phyloP scores from a whole-genome alignment of 2,113 vertebrate genomes.

The Pionites leucogaster region DNA sequence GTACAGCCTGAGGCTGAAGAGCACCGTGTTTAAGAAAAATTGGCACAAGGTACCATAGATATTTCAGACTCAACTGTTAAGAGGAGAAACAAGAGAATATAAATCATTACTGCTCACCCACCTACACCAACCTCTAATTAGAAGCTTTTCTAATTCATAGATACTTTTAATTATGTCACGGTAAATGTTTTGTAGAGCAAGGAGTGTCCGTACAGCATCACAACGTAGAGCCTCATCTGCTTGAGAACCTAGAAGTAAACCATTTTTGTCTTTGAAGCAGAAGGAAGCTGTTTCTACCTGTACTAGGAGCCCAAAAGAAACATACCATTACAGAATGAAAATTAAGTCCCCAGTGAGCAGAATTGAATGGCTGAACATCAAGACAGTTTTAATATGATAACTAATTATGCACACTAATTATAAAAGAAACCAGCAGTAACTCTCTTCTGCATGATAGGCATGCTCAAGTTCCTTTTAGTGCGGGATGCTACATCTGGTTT shows the following conservation, averaged over 20 bases:
- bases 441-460: neutral
- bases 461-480: neutral
- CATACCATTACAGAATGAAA: neutral
- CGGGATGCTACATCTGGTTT: neutral
- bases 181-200: neutral
- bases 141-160: neutral
- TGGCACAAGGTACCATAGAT: neutral
- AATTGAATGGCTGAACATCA: neutral
- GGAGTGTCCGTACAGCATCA: neutral
- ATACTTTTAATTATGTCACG: neutral
- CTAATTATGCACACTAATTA: neutral
- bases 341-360: neutral
- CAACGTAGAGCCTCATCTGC: neutral
- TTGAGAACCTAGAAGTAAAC: neutral
- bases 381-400: neutral
- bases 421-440: neutral
- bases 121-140: neutral
- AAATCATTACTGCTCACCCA: neutral
- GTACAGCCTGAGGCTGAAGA: neutral
- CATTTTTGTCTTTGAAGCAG: neutral
- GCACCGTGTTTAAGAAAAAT: rapidly evolving
- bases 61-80: neutral
- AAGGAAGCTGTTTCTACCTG: neutral
- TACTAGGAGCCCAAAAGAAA: neutral
- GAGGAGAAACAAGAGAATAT: neutral